Evolutionary conservation across 1,140 invertebrate species (phyloP), one percentile per base, ranked within the genome.

Genomic region (Zaprionus taronus): DNA sequence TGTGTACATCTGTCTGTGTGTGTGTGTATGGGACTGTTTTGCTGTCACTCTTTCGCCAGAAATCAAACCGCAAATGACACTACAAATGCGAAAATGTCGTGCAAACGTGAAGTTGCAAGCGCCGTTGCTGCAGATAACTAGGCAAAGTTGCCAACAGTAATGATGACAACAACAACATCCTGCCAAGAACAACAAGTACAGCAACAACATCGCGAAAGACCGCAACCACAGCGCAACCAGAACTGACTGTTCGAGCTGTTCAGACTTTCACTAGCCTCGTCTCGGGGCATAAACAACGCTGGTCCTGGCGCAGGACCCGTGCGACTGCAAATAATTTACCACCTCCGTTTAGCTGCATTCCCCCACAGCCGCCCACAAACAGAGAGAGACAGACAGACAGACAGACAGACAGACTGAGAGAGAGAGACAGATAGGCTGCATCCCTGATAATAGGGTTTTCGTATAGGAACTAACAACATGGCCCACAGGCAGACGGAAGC

Each of bases 1-100:
- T 26, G 62, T 63, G 63, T 49, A 65, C 44, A 38, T 66, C 28
- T 53, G 20, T 26, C 0, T 28, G 55, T 14, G 20, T 36, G 28
- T 14, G 20, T 38, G 55, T 28, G 24, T 34, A 7, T 12, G 20
- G 20, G 47, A n/a, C 17, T 22, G 20, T 51, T 12, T 24, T 12
- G 12, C 47, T 72, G 51, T 28, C 55, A 36, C 36, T 26, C 22
- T 36, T 31, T 38, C 62, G 63, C 80, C 64, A 70, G 77, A 75
- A 87, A 81, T 89, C 84, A 89, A 79, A 81, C 84, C 84, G 62
- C 83, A 87, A 86, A 86, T 74, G 83, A 70, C 79, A 80, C 68
- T 83, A 77, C 83, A 86, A 85, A 79, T 77, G 83, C 44, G 65
- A 73, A 70, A 81, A 79, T 75, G 67, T 62, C 51, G 82, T 36